Percentiles rank a stretch among this genome's conserved stretches.
phyloP scores from a whole-genome alignment of 2,888 invertebrate species.

The Parnassius orleans region DNA sequence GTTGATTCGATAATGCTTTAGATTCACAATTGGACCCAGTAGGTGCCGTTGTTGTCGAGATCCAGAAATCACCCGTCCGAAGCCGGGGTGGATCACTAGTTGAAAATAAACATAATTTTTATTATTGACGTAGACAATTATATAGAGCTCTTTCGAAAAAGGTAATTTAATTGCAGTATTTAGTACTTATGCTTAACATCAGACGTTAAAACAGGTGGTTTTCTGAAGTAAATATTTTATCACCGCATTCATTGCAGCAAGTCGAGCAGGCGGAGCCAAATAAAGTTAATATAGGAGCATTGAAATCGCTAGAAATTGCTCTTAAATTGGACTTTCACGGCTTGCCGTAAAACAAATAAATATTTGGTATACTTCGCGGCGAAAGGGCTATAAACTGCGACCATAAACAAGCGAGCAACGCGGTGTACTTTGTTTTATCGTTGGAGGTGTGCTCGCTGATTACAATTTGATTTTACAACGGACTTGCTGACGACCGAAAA shows the following conservation, averaged over 20 bases:
- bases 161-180: too few relatives aligned
- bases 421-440: constrained; percentile 8
- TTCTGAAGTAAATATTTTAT: background rate
- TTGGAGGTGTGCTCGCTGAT: constrained; percentile 8
- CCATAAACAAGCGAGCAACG: constrained; percentile 33
- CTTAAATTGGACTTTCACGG: constrained; percentile 33
- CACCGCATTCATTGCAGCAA: background rate
- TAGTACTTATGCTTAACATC: too few relatives aligned
- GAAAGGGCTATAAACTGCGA: constrained; percentile 36
- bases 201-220: too few relatives aligned
- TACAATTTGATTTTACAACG: constrained; percentile 14
- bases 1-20: too few relatives aligned
- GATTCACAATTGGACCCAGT: too few relatives aligned
- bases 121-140: too few relatives aligned
- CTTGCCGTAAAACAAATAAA: constrained; percentile 40
- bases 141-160: too few relatives aligned
- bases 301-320: constrained; percentile 23
- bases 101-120: too few relatives aligned
- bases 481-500: background rate
- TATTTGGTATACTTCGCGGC: constrained; percentile 43
- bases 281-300: constrained; percentile 20
- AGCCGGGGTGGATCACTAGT: too few relatives aligned
- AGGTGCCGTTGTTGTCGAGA: too few relatives aligned
- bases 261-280: background rate
- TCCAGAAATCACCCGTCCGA: too few relatives aligned